Percentiles rank a stretch among this genome's conserved stretches.
phyloP scores from a whole-genome alignment of 1,140 invertebrate genomes.

The Drosophila insularis region DNA sequence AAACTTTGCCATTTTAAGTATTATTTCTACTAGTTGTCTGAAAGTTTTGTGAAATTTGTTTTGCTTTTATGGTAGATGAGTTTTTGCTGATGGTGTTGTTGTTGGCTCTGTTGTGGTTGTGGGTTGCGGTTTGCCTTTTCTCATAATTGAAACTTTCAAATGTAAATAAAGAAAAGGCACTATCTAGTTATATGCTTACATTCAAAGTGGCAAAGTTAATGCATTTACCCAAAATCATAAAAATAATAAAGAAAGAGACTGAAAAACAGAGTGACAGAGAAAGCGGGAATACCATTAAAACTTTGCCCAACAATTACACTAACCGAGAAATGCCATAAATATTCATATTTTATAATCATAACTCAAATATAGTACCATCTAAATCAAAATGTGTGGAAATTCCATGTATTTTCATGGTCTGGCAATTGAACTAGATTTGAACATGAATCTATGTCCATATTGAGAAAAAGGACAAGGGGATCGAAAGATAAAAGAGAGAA shows the following conservation, averaged over 20 bases:
- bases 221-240: conserved; percentile 4
- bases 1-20: conserved; percentile 42
- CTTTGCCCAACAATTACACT: conserved; percentile 29
- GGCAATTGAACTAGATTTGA: conserved; percentile 40
- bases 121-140: conserved; percentile 1
- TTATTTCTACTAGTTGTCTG: conserved; percentile 26
- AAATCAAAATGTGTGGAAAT: conserved; percentile 67
- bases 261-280: background rate
- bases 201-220: conserved; percentile 1
- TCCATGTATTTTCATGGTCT: conserved; percentile 57
- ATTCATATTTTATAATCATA: conserved; percentile 78
- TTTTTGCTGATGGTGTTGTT: background rate
- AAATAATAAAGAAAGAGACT: background rate
- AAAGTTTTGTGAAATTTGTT: conserved; percentile 51
- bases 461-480: background rate
- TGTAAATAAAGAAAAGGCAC: conserved; percentile 23
- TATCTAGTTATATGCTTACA: conserved; percentile 16
- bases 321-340: conserved; percentile 65
- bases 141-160: conserved; percentile 35
- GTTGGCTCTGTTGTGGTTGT: background rate
- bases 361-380: conserved; percentile 69
- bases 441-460: conserved; percentile 5
- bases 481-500: background rate
- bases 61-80: conserved; percentile 17
- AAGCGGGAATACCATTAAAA: background rate